phyloP scores from a whole-genome alignment of 1,140 invertebrate species.

The Microplitis demolitor region DNA sequence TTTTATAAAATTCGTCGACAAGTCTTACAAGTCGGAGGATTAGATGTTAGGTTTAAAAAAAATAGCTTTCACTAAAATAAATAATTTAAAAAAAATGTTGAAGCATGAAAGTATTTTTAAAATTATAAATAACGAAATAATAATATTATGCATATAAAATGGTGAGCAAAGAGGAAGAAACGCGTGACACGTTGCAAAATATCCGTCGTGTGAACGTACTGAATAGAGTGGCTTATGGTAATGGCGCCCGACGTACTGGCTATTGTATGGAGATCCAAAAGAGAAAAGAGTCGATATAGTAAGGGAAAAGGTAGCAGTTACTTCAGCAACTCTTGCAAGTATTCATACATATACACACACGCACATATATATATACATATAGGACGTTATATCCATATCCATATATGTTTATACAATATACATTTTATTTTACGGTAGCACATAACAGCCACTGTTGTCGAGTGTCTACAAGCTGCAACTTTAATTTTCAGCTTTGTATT shows the following conservation, averaged over 20 bases:
- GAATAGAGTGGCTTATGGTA: constrained; percentile 18
- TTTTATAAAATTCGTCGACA: too few species aligned
- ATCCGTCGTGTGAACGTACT: constrained; percentile 15
- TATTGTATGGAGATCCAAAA: constrained; percentile 18
- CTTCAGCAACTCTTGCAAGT: not conserved
- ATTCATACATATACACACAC: not conserved
- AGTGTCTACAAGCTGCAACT: too few species aligned
- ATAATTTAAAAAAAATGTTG: too few species aligned
- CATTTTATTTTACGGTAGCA: not conserved
- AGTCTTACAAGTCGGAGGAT: too few species aligned
- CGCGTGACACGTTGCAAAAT: constrained; percentile 9
- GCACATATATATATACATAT: not conserved
- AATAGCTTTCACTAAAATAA: too few species aligned
- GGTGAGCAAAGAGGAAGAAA: not conserved
- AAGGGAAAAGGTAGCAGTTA: not conserved
- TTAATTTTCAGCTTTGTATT: too few species aligned
- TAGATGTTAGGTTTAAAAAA: too few species aligned
- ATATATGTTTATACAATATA: constrained; percentile 7
- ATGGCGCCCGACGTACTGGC: constrained; percentile 4
- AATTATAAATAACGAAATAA: too few species aligned
- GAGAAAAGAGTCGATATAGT: not conserved
- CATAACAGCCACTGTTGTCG: not conserved
- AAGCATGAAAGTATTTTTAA: too few species aligned
- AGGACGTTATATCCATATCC: not conserved
- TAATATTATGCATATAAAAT: not conserved